Evolutionary conservation across 2,797 vertebrate genomes (phyloP), one percentile per base, ranked within the genome.

Genomic region (Sphaeramia orbicularis): DNA sequence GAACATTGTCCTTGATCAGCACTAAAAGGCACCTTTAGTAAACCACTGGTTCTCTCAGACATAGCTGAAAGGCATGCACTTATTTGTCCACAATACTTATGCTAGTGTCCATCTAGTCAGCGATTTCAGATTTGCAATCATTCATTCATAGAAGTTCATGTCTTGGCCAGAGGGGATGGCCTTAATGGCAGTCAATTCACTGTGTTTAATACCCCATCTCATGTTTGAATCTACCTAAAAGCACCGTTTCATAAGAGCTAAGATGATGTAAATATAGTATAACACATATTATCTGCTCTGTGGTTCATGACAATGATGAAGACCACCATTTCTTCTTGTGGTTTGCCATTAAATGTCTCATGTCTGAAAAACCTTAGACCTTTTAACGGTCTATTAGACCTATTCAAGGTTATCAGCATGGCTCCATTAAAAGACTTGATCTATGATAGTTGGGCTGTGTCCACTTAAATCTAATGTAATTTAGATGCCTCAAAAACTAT

Each of bases 21-120:
- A 11, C 36, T 81, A 66, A 90, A 89, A 85, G 61, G 66, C 70
- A 58, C 48, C 78, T 81, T 86, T 90, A 77, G 59, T 85, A 70
- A 53, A 65, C 65, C 38, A 1, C 49, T 32, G 48, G 36, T 76
- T 78, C 37, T 38, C 55, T 65, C 18, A 59, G 59, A 85, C 56
- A 57, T 75, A 32, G 74, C 54, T 75, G 43, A 79, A 64, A 85
- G 60, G 35, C 37, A 45, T 40, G 16, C 38, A 13, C 60, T 32
- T 40, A 37, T 55, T 61, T 74, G 55, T 88, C 78, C 75, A 69
- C 66, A 62, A 58, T 30, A 70, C 76, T 79, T 72, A 80, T 55
- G 19, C 49, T 18, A 45, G 71, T 83, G 85, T 86, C 40, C 30
- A 69, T 69, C 10, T 12, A 41, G 45, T 65, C 18, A 12, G 50